Base-by-base conservation (phyloP, 2,888 invertebrate genomes). In the Aspidiotus rigidus region DNA sequence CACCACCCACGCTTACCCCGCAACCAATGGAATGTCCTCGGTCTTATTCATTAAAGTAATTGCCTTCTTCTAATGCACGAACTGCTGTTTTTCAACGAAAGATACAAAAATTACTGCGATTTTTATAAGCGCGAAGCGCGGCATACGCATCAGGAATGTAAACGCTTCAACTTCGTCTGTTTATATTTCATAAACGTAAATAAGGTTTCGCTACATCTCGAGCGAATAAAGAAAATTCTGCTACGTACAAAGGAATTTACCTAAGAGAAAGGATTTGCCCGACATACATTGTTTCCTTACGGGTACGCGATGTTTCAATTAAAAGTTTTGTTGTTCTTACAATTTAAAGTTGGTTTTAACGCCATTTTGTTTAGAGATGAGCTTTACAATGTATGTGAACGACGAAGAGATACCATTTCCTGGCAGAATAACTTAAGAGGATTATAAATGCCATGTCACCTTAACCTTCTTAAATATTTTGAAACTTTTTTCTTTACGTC, bases 311-410 rank as follows among this genome's bases (percentile, higher is more conserved):
- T 66, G 73, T 72, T 73, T 74, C 74, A 73, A 73, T 74, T 73
- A 73, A 74, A 74, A 74, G 73, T 74, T 74, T 71, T 74, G 74
- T 74, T 74, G 74, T 74, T 74, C 74, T 74, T 74, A 74, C 72
- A 73, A 73, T 73, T 74, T 73, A 74, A 73, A 73, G 72, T 73
- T 72, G 69, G 69, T 62, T 69, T 62, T 44, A 62, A 62, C 62
- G 62, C 57, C 55, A 69, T 62, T 69, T 69, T 69, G 69, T 69
- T 69, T 69, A 57, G 62, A 62, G 62, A 62, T 69, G 69, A 62
- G 69, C 62, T 62, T 69, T 69, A 62, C 42, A 66, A 64, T 62
- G 28, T 28, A 69, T 69, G 61, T 69, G 69, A 69, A 69, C 60
- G 62, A 69, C 56, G 59, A 28, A 28, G 28, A 28, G 28, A 28